phyloP scores from a whole-genome alignment of 1,140 invertebrate species.

The Dreissena polymorpha region DNA sequence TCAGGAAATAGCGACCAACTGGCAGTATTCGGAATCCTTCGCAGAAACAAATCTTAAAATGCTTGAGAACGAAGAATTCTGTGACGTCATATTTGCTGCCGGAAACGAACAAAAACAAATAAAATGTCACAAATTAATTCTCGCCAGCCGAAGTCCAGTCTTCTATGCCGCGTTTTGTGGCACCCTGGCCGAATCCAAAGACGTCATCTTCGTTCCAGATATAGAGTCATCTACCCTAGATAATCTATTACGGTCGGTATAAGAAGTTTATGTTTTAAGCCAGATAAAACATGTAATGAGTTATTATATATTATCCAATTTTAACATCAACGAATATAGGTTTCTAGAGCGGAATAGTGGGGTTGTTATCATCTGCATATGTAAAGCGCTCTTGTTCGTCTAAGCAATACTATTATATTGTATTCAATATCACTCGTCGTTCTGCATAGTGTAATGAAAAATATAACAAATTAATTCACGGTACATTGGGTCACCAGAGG shows the following conservation, averaged over 20 bases:
- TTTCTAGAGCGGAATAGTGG: conserved; percentile 31
- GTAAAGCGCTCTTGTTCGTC: too few relatives aligned
- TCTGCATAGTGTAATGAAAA: too few relatives aligned
- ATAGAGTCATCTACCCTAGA: conserved; percentile 50
- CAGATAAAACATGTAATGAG: too few relatives aligned
- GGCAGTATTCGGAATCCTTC: conserved; percentile 45
- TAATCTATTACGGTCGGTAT: conserved; percentile 39
- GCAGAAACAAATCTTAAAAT: conserved; percentile 56
- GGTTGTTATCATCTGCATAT: too few relatives aligned
- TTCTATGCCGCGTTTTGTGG: conserved; percentile 93
- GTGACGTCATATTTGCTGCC: conserved; percentile 64
- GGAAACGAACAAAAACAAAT: conserved; percentile 81
- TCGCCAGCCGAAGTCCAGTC: conserved; percentile 89
- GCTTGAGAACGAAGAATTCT: conserved; percentile 58
- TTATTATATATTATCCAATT: too few relatives aligned
- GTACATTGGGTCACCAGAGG: too few relatives aligned
- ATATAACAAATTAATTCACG: too few relatives aligned
- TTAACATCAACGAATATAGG: too few relatives aligned
- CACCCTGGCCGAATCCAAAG: conserved; percentile 80
- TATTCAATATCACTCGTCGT: too few relatives aligned
- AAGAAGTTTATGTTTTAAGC: too few relatives aligned
- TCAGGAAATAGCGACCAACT: background rate
- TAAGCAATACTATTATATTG: too few relatives aligned
- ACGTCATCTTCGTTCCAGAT: conserved; percentile 32
- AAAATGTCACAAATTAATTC: conserved; percentile 89